Base-by-base conservation (phyloP, 2,888 invertebrate species). In the Leucoptera coffeella region DNA sequence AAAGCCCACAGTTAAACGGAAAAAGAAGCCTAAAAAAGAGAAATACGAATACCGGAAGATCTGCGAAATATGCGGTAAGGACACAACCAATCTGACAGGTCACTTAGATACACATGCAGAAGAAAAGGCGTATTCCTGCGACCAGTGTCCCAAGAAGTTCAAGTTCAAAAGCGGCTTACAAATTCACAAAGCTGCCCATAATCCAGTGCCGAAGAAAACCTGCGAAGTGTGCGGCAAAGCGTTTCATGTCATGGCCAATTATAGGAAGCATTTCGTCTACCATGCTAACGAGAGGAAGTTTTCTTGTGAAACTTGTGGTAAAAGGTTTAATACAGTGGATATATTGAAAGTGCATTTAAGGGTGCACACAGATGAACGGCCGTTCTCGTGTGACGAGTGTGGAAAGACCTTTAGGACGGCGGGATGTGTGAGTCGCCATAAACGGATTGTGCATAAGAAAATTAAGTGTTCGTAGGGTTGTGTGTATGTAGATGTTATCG, bases 161-260 rank as follows among this genome's bases (percentile, higher is more conserved):
- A 69, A 69, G 32, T 67, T 65, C 32, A 69, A 61, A 36, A 65
- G 65, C 36, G 65, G 71, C 3, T 36, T 73, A 30, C 42, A 59
- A 4, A 51, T 67, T 27, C 73, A 74, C 38, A 55, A 53, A 35
- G 57, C 64, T 2, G 43, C 56, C 0, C 73, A 74, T 39, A 47
- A 65, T 12, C 53, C 64, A 5, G 65, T 58, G 28, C 71, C 72
- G 27, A 50, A 52, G 37, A 72, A 72, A 35, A 67, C 62, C 1
- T 76, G 76, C 34, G 71, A 73, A 26, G 55, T 65, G 6, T 56
- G 76, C 40, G 73, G 72, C 2, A 74, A 72, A 35, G 59, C 64
- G 2, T 75, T 75, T 38, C 67, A 67, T 32, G 54, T 72, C 10
- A 38, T 71, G 24, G 61, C 69, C 4, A 69, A 73, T 35, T 67